These are phyloP conservation scores for Drosophila pseudotakahashii DNA, from an alignment of 2,888 invertebrate species.

Conservation along the genomic window DNA sequence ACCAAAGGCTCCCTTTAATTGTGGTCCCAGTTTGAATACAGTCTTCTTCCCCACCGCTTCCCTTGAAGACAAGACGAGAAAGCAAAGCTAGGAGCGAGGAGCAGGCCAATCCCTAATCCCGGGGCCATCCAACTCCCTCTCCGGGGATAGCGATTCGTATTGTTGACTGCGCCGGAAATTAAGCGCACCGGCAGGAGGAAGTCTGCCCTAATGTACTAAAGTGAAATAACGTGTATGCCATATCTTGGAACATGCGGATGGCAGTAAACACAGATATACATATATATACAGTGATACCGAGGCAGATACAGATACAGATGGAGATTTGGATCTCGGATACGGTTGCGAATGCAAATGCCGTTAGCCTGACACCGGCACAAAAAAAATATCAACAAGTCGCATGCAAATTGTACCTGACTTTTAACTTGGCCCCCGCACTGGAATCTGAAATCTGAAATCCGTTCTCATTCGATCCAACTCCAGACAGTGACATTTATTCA, in stretches of 20 bases:
- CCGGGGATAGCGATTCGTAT: conserved; percentile 35
- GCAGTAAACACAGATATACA: conserved; percentile 25
- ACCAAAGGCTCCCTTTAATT: conserved; percentile 9
- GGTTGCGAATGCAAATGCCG: conserved; percentile 19
- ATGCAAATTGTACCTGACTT: conserved; percentile 14
- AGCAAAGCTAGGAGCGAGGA: neutral
- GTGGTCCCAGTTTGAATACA: neutral
- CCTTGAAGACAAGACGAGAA: conserved; percentile 20
- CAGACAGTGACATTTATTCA: conserved; percentile 24
- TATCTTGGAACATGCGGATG: conserved; percentile 38
- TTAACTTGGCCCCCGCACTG: conserved; percentile 3
- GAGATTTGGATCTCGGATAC: neutral
- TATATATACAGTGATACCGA: neutral
- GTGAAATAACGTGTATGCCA: conserved; percentile 58
- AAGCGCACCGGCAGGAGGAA: conserved; percentile 65
- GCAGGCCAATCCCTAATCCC: conserved; percentile 35
- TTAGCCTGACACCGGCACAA: neutral
- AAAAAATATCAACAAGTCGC: conserved; percentile 19
- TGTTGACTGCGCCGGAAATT: conserved; percentile 68
- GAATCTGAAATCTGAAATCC: conserved; percentile 2
- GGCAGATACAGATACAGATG: neutral
- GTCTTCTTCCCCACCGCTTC: neutral
- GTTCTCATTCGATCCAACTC: conserved; percentile 22
- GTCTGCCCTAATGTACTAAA: conserved; percentile 61
- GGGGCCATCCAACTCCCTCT: conserved; percentile 9